phyloP scores from a whole-genome alignment of 2,888 invertebrate genomes.

The Melipona beecheii region DNA sequence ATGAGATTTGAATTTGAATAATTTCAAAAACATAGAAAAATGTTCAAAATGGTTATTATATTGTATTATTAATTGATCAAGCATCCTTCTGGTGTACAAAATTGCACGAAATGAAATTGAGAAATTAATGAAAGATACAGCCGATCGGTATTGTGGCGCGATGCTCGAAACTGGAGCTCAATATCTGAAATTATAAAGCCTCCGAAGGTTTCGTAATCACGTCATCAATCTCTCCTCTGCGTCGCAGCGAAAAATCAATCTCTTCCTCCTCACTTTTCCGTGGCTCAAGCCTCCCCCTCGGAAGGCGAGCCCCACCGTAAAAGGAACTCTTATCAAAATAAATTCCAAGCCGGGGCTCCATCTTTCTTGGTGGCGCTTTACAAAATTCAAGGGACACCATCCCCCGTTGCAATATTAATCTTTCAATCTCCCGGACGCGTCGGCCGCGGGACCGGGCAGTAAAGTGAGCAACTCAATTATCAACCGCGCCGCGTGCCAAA shows the following conservation, averaged over 20 bases:
- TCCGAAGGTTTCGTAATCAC: slow-evolving; percentile 10
- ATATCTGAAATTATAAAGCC: neutral
- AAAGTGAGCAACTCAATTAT: slow-evolving; percentile 46
- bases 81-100: too few relatives aligned
- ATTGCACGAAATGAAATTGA: too few relatives aligned
- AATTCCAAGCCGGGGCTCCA: neutral
- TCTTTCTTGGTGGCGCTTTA: neutral
- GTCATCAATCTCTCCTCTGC: slow-evolving; percentile 11
- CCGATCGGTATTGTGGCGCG: too few relatives aligned
- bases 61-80: too few relatives aligned
- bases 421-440: slow-evolving; percentile 32
- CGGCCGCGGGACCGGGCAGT: slow-evolving; percentile 8
- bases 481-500: slow-evolving; percentile 27
- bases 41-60: too few relatives aligned
- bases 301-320: neutral
- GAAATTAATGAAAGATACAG: too few relatives aligned
- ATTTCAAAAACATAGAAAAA: too few relatives aligned
- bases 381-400: slow-evolving; percentile 29
- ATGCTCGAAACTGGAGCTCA: neutral
- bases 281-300: too few relatives aligned
- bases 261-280: neutral
- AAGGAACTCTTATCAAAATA: slow-evolving; percentile 2
- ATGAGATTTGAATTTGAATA: too few relatives aligned
- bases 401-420: slow-evolving; percentile 43
- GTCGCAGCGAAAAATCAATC: slow-evolving; percentile 16